These are phyloP conservation scores for Hystrix brachyura DNA, from an alignment of 2,113 vertebrate species.

Conservation along the genomic window DNA sequence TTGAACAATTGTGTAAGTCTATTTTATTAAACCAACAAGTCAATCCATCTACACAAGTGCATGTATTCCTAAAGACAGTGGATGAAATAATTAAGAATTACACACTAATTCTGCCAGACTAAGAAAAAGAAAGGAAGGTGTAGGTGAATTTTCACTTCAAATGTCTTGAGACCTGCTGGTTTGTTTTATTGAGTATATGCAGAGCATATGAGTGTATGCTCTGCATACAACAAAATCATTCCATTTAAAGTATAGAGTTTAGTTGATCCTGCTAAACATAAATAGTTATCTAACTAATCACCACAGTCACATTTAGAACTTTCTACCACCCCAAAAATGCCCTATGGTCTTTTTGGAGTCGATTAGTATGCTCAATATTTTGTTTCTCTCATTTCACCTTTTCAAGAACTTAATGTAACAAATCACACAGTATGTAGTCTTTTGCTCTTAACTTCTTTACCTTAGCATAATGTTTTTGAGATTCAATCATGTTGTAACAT, in stretches of 20 bases:
- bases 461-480: slow-evolving; percentile 11
- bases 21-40: slow-evolving; percentile 33
- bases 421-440: neutral
- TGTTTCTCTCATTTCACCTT: slow-evolving; percentile 35
- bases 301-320: slow-evolving; percentile 7
- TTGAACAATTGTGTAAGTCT: neutral
- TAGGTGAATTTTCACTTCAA: slow-evolving; percentile 29
- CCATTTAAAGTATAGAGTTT: slow-evolving; percentile 21
- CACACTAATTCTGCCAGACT: slow-evolving; percentile 41
- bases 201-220: neutral
- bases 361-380: neutral
- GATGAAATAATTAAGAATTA: slow-evolving; percentile 30
- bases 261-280: slow-evolving; percentile 21
- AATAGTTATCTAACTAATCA: neutral
- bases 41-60: neutral
- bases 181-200: neutral
- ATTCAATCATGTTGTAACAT: neutral
- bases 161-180: neutral
- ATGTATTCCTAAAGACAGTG: neutral
- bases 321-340: neutral
- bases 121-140: slow-evolving; percentile 22
- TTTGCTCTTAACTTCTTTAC: slow-evolving; percentile 16
- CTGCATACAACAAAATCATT: neutral
- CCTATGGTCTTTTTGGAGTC: neutral
- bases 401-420: slow-evolving; percentile 24